Percentiles rank a stretch among this genome's conserved stretches.
Evolutionary conservation across 2,888 invertebrate species (phyloP).

Genomic region (Epinotia ramella): DNA sequence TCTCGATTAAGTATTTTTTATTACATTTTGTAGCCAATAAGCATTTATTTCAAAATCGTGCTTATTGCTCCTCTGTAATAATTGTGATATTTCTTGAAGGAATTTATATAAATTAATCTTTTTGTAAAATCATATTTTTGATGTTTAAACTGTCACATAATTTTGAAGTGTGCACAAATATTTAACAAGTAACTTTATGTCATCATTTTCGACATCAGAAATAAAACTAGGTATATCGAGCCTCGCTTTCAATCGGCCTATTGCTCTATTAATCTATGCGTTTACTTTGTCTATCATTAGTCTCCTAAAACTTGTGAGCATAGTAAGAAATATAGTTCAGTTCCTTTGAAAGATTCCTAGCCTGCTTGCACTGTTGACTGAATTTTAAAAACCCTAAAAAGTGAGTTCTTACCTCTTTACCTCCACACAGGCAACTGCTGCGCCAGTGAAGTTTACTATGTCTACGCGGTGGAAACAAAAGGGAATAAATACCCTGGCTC

Average conservation of each 20-base stretch:
- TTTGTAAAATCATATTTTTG: conserved; percentile 27
- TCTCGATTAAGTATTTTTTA: conserved; percentile 32
- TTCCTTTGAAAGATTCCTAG: background rate
- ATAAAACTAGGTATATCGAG: background rate
- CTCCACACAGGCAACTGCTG: too few relatives aligned
- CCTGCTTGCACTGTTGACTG: background rate
- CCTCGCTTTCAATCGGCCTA: background rate
- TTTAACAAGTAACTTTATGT: conserved; percentile 9
- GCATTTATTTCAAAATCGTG: conserved; percentile 37
- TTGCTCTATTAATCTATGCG: background rate
- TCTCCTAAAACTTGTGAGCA: background rate
- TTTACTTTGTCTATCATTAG: background rate
- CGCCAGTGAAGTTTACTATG: too few relatives aligned
- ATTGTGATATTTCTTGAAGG: conserved; percentile 41
- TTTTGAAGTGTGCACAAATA: conserved; percentile 9
- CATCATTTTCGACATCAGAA: background rate
- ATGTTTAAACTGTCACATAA: conserved; percentile 26
- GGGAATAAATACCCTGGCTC: too few relatives aligned
- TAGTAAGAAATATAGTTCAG: background rate
- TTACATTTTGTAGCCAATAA: conserved; percentile 24
- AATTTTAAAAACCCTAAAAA: background rate
- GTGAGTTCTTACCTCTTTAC: background rate
- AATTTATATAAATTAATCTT: conserved; percentile 38
- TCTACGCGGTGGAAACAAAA: too few relatives aligned
- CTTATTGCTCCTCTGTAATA: conserved; percentile 33